Percentiles rank a stretch among this genome's conserved stretches.
These are phyloP conservation scores for Pseudolaguvia tuberculata DNA, from an alignment of 2,113 vertebrate species.

Conservation along the genomic window DNA sequence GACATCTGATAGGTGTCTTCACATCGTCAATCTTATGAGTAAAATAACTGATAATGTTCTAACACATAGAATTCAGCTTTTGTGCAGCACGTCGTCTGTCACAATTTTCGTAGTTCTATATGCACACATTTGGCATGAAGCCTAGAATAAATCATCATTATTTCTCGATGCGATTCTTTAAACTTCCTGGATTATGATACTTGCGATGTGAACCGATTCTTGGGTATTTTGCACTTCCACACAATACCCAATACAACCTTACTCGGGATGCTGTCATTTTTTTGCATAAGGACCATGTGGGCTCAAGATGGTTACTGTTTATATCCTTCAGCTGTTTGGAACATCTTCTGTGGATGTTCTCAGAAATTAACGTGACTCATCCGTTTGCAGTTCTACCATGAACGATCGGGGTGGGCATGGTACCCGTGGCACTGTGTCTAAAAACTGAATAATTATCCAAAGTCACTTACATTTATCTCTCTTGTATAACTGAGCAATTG, in stretches of 20 bases:
- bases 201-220: not conserved
- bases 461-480: too few species aligned
- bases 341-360: not conserved
- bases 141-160: not conserved
- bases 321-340: not conserved
- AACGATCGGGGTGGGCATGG: not conserved
- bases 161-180: slow-evolving; percentile 6
- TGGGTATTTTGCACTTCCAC: not conserved
- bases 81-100: not conserved
- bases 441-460: not conserved
- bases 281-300: not conserved
- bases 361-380: not conserved
- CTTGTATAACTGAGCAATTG: too few species aligned
- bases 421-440: not conserved
- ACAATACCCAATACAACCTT: not conserved
- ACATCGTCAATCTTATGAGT: not conserved
- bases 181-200: not conserved
- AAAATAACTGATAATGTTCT: not conserved
- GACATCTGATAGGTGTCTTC: slow-evolving; percentile 25
- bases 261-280: not conserved
- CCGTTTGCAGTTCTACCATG: not conserved
- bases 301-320: not conserved
- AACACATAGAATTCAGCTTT: not conserved
- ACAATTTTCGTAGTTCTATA: not conserved
- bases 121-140: not conserved